Evolutionary conservation across 2,113 vertebrate species (phyloP), one percentile per base, ranked within the genome.

Genomic region (Lucifuga dentata): DNA sequence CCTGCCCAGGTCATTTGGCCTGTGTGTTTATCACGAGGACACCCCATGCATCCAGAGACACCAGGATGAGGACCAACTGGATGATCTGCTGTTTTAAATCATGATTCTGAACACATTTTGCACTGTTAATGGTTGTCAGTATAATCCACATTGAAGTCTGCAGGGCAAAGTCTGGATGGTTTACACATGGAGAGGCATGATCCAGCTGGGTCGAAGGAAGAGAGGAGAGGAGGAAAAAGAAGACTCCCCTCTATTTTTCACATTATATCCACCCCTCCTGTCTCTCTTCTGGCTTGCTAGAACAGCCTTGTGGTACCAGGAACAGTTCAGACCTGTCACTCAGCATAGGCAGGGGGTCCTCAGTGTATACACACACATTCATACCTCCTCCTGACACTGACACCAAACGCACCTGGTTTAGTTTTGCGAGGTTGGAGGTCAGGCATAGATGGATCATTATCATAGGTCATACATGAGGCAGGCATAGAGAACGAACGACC

Each of bases 281-380:
- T 45, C 52, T 21, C 32, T 53, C 40, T 32, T 44, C 38, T 12
- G 24, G 46, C 32, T 49, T 55, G 20, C 45, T 73, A 8, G 26
- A 56, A 29, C 63, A 71, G 35, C 69, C 61, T 33, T 19, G 35
- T 56, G 64, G 69, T 79, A 78, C 68, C 68, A 79, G 66, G 58
- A 78, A 48, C 68, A 60, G 80, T 82, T 84, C 84, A 72, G 72
- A 16, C 11, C 85, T 51, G 83, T 87, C 88, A 87, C 71, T 89
- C 89, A 88, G 38, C 58, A 11, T 23, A 55, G 57, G 8, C 73
- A 61, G 68, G 78, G 78, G 76, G 81, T 76, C 58, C 74, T 68
- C 60, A 68, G 7, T 57, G 59, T 72, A 72, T 77, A 81, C 74
- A 83, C 83, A 88, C 78, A 83, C 52, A 20, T 26, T 33, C 60